Evolutionary conservation across 92 coral and sea anemone species (phyloP), one percentile per base, ranked within the genome.

Genomic region (Pocillopora meandrina): DNA sequence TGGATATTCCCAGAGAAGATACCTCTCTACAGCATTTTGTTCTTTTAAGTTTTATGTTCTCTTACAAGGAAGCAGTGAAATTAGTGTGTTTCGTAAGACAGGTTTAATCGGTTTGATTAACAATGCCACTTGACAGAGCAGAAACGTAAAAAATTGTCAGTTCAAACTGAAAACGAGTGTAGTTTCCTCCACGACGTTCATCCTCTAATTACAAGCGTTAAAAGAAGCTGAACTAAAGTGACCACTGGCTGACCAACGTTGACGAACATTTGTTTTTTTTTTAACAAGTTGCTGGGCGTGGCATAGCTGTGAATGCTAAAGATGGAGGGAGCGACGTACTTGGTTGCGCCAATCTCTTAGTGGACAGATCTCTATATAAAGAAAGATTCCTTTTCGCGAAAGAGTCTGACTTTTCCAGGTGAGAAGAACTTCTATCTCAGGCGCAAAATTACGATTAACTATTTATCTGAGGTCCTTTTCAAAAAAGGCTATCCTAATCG

Each of bases 301-400:
- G 98, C 23, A 71, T 96, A 9, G 87, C 92, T 2, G 86, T 96
- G 49, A 93, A 94, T 61, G 79, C 31, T 49, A 78, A 86, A 36
- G 59, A 87, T 65, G 85, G 81, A 15, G 92, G 92, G 2, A 79
- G 86, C 2, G 76, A 73, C 49, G 94, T 98, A 13, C 80, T 94
- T 33, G 98, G 94, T 34, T 96, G 98, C 77, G 93, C 98, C 12
- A 90, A 94, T 57, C 85, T 94, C 65, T 42, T 76, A 19, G 96
- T 93, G 42, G 81, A 66, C 71, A 36, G 63, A 56, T 57, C 83
- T 34, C 67, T 64, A 60, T 89, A 76, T 65, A 67, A 56, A 5
- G 84, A 84, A 31, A 87, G 80, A 56, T 34, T 87, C 42, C 84
- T 93, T 47, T 93, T 86, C 64, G 17, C 34, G 59, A 78, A 75